Evolutionary conservation across 2,797 vertebrate genomes (phyloP).

Genomic region (Peromyscus aztecus): DNA sequence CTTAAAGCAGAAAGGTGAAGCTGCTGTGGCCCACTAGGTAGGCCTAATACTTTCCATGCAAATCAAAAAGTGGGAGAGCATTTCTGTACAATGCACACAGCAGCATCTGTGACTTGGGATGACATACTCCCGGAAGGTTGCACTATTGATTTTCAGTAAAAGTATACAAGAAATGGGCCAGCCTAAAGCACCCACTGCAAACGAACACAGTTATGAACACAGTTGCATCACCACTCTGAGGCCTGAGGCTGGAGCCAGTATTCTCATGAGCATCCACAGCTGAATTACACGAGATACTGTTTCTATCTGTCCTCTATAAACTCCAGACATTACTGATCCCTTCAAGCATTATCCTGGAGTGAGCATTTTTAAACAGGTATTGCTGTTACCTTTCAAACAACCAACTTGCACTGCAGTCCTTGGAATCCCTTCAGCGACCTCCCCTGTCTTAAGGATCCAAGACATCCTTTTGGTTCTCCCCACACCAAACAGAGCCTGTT

Average conservation of each 20-base stretch:
- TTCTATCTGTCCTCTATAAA: neutral
- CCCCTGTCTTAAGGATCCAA: constrained; percentile 29
- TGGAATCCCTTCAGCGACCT: neutral
- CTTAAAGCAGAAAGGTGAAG: neutral
- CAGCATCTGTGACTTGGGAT: neutral
- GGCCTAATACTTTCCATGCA: neutral
- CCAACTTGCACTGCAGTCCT: neutral
- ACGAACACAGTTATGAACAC: constrained; percentile 29
- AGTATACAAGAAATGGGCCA: constrained; percentile 41
- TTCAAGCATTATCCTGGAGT: neutral
- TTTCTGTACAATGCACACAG: neutral
- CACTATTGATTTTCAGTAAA: constrained; percentile 71
- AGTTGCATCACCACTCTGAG: constrained; percentile 8
- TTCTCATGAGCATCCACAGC: neutral
- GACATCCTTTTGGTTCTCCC: constrained; percentile 15
- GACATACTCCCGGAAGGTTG: neutral
- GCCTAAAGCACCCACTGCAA: constrained; percentile 61
- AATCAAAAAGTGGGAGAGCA: constrained; percentile 24
- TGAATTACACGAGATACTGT: neutral
- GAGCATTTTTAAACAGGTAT: neutral
- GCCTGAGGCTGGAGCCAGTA: neutral
- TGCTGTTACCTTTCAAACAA: neutral
- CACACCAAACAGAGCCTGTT: constrained; percentile 56
- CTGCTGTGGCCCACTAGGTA: neutral
- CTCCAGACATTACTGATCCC: neutral